Conservation (phyloP, 2,797 vertebrate species). For the Lutjanus argentimaculatus region DNA sequence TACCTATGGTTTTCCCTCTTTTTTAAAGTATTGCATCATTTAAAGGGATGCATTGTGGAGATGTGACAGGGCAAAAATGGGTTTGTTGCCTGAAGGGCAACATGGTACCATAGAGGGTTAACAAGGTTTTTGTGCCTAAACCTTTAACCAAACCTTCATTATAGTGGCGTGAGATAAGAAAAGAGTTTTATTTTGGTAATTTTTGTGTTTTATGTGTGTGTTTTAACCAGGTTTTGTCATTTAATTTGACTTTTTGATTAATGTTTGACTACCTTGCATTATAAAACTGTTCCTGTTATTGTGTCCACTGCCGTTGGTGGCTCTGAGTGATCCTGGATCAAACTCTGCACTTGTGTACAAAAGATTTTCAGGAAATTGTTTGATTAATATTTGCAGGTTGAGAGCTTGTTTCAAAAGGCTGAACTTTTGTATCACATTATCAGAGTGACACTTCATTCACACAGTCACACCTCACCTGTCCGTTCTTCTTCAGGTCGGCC, state of each 20-base stretch:
- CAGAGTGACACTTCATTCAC: neutral
- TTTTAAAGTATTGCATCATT: no score
- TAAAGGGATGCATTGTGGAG: no score
- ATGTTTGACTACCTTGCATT: neutral
- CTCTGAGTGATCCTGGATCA: neutral
- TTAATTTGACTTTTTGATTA: neutral
- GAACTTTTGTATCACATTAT: neutral
- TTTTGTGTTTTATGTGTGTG: neutral
- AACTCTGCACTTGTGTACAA: neutral
- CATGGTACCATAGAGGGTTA: no score
- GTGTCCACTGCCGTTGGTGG: neutral
- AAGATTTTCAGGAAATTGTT: neutral
- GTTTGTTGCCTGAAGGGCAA: no score
- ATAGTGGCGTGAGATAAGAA: neutral
- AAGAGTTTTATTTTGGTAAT: neutral
- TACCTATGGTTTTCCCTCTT: no score
- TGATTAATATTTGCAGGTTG: neutral
- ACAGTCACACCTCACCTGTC: slow-evolving; percentile 87
- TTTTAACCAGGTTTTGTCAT: neutral
- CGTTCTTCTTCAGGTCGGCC: slow-evolving; percentile 94
- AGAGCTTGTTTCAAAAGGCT: neutral
- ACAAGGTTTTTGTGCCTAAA: neutral
- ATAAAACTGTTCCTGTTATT: neutral
- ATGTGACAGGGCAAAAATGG: no score
- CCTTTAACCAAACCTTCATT: neutral